Conservation (phyloP, 35 echinoderm and acorn worm genomes). For the Patiria miniata region DNA sequence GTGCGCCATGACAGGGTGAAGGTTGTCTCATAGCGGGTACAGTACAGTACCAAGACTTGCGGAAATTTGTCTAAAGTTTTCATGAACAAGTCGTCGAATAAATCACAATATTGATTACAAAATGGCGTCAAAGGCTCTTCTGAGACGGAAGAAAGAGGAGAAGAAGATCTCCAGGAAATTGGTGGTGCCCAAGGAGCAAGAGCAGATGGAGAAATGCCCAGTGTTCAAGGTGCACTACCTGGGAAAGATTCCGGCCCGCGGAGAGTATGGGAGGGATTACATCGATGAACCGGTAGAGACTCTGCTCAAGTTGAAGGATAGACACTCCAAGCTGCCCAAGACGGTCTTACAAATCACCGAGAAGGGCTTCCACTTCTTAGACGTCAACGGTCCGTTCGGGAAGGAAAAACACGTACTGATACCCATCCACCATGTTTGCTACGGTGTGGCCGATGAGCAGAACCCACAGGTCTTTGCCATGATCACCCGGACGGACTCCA, state of each 20-base stretch:
- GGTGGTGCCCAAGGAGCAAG: not conserved
- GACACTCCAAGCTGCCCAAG: conserved; percentile 55
- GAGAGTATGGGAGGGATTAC: conserved; percentile 90
- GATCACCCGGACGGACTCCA: conserved; percentile 88
- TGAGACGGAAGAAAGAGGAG: conserved; percentile 69
- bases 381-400: conserved; percentile 89
- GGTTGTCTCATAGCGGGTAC: not conserved
- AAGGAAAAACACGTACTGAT: conserved; percentile 98
- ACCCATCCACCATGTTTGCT: conserved; percentile 95
- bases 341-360: conserved; percentile 77
- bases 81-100: too few relatives aligned
- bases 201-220: conserved; percentile 58
- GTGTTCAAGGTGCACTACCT: conserved; percentile 89
- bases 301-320: conserved; percentile 70
- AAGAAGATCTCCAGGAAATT: conserved; percentile 19
- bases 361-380: conserved; percentile 96
- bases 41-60: too few relatives aligned
- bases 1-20: conserved; percentile 4
- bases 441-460: conserved; percentile 93
- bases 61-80: too few relatives aligned
- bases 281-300: conserved; percentile 91
- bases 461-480: conserved; percentile 93
- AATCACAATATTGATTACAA: not conserved
- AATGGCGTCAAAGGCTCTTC: conserved; percentile 77
- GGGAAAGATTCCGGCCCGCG: conserved; percentile 89